Evolutionary conservation across 2,888 invertebrate species (phyloP).

Genomic region (Colostygia pectinataria): DNA sequence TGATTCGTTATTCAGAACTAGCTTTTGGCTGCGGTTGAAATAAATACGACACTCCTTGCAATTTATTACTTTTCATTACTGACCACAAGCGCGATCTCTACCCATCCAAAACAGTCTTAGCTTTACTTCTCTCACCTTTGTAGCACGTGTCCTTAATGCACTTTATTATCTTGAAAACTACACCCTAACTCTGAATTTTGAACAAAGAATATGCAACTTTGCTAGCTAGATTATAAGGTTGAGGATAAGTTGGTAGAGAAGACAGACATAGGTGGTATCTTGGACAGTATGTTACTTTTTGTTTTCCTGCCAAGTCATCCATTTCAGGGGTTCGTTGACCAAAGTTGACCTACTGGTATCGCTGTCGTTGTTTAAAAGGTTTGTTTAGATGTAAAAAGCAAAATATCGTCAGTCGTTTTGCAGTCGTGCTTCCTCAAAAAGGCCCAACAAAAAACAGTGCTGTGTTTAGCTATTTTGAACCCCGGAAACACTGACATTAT

Average conservation of each 20-base stretch:
- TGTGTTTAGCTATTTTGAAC: no score
- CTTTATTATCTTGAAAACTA: slow-evolving; percentile 17
- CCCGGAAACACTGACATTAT: no score
- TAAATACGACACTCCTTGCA: slow-evolving; percentile 36
- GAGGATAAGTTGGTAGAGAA: background rate
- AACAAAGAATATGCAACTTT: slow-evolving; percentile 19
- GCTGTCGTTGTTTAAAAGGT: slow-evolving; percentile 39
- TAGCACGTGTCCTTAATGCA: slow-evolving; percentile 65
- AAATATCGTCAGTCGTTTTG: no score
- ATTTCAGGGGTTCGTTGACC: slow-evolving; percentile 51
- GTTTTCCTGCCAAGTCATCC: slow-evolving; percentile 55
- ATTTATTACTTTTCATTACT: slow-evolving; percentile 61
- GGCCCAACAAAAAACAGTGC: no score
- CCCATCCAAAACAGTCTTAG: slow-evolving; percentile 55
- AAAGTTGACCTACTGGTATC: slow-evolving; percentile 50
- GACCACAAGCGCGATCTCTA: slow-evolving; percentile 45
- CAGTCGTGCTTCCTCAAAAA: no score
- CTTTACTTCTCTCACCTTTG: slow-evolving; percentile 64
- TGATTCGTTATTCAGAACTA: background rate
- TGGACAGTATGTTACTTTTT: slow-evolving; percentile 41
- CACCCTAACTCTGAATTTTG: slow-evolving; percentile 4
- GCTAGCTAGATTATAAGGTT: rapidly evolving
- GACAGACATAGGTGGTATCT: slow-evolving; percentile 11
- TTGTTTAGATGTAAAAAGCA: no score
- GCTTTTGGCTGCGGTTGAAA: slow-evolving; percentile 22